phyloP scores from a whole-genome alignment of 2,797 vertebrate genomes.

The Silurus aristotelis region DNA sequence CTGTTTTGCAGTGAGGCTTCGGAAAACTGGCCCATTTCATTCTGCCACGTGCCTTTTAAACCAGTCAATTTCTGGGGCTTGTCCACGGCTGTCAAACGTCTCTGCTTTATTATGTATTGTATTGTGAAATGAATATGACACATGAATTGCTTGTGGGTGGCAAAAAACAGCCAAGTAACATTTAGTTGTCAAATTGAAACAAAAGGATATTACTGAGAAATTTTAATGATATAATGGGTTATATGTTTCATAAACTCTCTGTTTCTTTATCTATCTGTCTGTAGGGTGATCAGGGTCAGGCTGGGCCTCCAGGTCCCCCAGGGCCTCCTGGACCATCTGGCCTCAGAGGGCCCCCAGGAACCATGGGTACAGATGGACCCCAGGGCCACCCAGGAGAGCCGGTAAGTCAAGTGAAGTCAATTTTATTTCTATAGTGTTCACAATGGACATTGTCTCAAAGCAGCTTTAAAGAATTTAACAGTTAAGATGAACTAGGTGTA shows the following conservation, averaged over 20 bases:
- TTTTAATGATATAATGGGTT: background rate
- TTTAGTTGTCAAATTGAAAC: constrained; percentile 20
- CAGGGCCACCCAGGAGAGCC: constrained; percentile 81
- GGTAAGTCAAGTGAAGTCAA: constrained; percentile 65
- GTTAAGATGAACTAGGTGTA: too few species aligned
- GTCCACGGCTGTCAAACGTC: background rate
- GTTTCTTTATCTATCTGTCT: constrained; percentile 8
- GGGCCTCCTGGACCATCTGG: constrained; percentile 88
- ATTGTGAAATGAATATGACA: constrained; percentile 23
- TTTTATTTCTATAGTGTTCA: too few species aligned
- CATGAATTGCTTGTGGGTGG: constrained; percentile 25
- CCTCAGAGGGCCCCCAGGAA: constrained; percentile 87
- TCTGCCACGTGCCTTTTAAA: constrained; percentile 15
- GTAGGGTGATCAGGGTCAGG: constrained; percentile 90
- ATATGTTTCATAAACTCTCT: background rate
- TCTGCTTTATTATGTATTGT: constrained; percentile 22
- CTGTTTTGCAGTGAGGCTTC: constrained; percentile 15
- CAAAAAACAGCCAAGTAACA: background rate
- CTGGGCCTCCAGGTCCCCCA: constrained; percentile 85
- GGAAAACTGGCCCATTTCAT: constrained; percentile 2
- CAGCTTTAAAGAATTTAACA: too few species aligned
- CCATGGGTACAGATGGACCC: constrained; percentile 91
- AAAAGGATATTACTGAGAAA: constrained; percentile 21
- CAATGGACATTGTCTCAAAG: too few species aligned
- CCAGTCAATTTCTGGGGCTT: constrained; percentile 9